A percentile compares a stretch with the other conserved stretches of the same genome.
Evolutionary conservation across 2,888 invertebrate species (phyloP).

Genomic region (Empis stercorea): DNA sequence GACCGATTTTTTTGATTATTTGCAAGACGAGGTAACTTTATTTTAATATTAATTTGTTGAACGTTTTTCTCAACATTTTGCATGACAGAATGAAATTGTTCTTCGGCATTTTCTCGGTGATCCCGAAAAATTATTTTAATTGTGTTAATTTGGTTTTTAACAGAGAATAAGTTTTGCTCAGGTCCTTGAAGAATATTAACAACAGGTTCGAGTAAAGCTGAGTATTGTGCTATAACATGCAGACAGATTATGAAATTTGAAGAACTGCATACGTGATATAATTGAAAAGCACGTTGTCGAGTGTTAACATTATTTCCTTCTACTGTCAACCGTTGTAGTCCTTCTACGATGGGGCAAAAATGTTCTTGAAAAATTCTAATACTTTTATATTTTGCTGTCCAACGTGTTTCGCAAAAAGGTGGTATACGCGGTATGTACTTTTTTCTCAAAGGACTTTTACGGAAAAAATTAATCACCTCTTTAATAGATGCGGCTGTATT

Average conservation of each 20-base stretch:
- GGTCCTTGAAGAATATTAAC: constrained; percentile 5
- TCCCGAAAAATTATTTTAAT: not conserved
- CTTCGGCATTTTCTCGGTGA: not conserved
- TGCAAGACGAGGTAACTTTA: not conserved
- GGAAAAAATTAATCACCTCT: constrained; percentile 17
- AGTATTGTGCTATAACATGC: constrained; percentile 5
- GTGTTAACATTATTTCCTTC: constrained; percentile 5
- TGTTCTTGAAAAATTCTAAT: constrained; percentile 7
- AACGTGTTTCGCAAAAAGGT: constrained; percentile 13
- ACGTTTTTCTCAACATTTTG: not conserved
- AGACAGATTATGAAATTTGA: constrained; percentile 2
- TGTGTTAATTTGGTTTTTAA: not conserved
- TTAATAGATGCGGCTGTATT: constrained; percentile 17
- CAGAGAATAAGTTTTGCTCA: not conserved
- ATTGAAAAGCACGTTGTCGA: constrained; percentile 2
- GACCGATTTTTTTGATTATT: not conserved
- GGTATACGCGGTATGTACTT: constrained; percentile 12
- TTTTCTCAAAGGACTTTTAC: constrained; percentile 7
- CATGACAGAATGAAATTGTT: not conserved
- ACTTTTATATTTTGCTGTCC: constrained; percentile 12
- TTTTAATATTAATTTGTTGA: not conserved
- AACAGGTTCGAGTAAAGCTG: constrained; percentile 5
- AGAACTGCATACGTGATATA: constrained; percentile 1
- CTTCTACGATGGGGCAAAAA: constrained; percentile 2
- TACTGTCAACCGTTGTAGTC: not conserved